phyloP scores from a whole-genome alignment of 2,797 vertebrate genomes.

The Enteromius mattozi region DNA sequence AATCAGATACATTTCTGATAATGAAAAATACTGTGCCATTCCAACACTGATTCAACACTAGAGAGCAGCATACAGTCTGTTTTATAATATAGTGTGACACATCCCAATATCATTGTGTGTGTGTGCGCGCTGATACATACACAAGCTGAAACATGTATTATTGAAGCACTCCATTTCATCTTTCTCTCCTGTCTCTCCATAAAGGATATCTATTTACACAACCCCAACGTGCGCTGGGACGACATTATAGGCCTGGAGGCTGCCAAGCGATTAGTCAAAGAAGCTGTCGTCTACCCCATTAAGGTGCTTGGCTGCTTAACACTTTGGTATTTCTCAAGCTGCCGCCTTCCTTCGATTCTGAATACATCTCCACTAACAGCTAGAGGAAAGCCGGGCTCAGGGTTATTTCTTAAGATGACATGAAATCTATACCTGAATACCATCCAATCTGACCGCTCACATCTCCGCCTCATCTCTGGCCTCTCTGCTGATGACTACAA shows the following conservation, averaged over 20 bases:
- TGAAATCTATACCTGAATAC: constrained; percentile 81
- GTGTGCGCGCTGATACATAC: constrained; percentile 35
- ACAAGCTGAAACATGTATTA: constrained; percentile 52
- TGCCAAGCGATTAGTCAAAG: constrained; percentile 96
- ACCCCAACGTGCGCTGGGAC: constrained; percentile 90
- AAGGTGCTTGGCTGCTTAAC: constrained; percentile 76
- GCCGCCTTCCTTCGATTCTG: constrained; percentile 76
- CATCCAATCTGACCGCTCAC: constrained; percentile 58
- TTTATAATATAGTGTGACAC: constrained; percentile 40
- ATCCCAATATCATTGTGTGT: constrained; percentile 55
- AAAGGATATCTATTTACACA: constrained; percentile 97
- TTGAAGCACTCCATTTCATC: constrained; percentile 59
- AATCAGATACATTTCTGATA: background rate
- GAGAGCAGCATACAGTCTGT: constrained; percentile 62
- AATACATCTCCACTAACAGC: constrained; percentile 80
- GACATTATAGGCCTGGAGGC: constrained; percentile 94
- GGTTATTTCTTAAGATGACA: constrained; percentile 76
- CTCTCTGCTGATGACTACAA: constrained; percentile 67
- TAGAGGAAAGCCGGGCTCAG: constrained; percentile 66
- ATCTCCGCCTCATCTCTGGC: constrained; percentile 63
- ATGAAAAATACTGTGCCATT: background rate
- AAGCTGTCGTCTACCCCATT: constrained; percentile 95
- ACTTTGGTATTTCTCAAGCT: constrained; percentile 75
- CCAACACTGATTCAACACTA: constrained; percentile 57
- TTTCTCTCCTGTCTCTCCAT: constrained; percentile 68